Evolutionary conservation across 2,113 vertebrate species (phyloP), one percentile per base, ranked within the genome.

Genomic region (Sebastes schlegelii): DNA sequence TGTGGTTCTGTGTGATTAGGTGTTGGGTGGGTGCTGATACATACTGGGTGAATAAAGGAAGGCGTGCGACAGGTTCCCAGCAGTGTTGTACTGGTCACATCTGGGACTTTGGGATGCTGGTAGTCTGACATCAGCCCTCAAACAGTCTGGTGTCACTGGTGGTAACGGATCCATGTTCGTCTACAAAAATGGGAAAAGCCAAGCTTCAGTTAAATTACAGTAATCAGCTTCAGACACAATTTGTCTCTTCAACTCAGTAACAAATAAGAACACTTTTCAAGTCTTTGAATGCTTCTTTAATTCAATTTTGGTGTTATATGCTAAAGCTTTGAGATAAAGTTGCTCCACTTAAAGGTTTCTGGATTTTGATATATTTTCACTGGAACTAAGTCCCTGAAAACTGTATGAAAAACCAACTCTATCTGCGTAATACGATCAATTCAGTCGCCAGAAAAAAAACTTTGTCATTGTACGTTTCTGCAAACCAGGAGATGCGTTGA

Each of bases 11-110:
- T 34, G 34, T 34, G 34, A 34, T 34, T 34, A 34, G 3, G 34
- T 34, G 34, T 34, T 34, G 34, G 34, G 34, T 34, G 34, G 34
- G 34, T 34, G 34, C 34, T 34, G 34, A 34, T 34, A 34, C 34
- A 34, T 34, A 99, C 98, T 97, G 71, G 97, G 97, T 82, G 97
- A 96, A 54, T 97, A 97, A 83, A 99, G 95, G 96, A 98, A 99
- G 81, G 92, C 93, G 23, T 60, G 88, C 58, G 88, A 95, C 88
- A 98, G 86, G 83, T 89, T 94, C 84, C 76, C 69, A 49, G 74
- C 88, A 60, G 78, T 5, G 90, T 79, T 51, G 89, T 97, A 97
- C 75, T 94, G 67, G n/a, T 96, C 95, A 93, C 98, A 99, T 4
- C 93, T 95, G 71, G 97, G 96, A 90, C 96, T 99, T 72, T 83